Evolutionary conservation across 2,888 invertebrate species (phyloP).

Genomic region (Drosophila sordidula): DNA sequence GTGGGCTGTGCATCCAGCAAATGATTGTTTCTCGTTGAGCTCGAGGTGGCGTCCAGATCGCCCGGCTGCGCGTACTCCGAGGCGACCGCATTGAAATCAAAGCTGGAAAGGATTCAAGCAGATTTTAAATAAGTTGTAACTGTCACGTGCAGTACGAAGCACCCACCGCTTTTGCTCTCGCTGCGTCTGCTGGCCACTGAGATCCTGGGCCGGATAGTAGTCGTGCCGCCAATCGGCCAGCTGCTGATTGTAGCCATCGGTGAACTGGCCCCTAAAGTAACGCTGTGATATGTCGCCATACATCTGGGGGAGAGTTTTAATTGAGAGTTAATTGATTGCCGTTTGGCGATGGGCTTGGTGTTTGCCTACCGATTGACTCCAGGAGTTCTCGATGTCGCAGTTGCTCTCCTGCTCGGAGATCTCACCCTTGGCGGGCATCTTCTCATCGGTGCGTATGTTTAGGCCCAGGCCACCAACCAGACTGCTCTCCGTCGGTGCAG

Average conservation of each 20-base stretch:
- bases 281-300: slow-evolving; percentile 84
- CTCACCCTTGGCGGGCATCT: slow-evolving; percentile 94
- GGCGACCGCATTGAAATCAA: slow-evolving; percentile 62
- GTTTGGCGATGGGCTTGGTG: neutral
- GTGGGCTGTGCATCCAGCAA: slow-evolving; percentile 60
- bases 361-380: slow-evolving; percentile 88
- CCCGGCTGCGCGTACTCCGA: slow-evolving; percentile 49
- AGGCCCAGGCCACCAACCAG: slow-evolving; percentile 86
- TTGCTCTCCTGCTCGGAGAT: slow-evolving; percentile 94
- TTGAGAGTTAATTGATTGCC: neutral
- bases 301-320: slow-evolving; percentile 59
- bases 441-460: slow-evolving; percentile 93
- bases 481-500: slow-evolving; percentile 84
- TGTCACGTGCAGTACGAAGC: neutral
- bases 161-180: slow-evolving; percentile 75
- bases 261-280: slow-evolving; percentile 78
- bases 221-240: slow-evolving; percentile 83
- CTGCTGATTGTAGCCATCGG: slow-evolving; percentile 73
- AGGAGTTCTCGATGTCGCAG: slow-evolving; percentile 91
- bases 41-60: slow-evolving; percentile 45
- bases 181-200: slow-evolving; percentile 68
- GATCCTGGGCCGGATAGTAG: slow-evolving; percentile 82
- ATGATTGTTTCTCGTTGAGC: slow-evolving; percentile 44
- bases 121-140: neutral
- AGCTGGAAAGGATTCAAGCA: slow-evolving; percentile 32